Evolutionary conservation across 2,888 invertebrate species (phyloP).

Genomic region (Cataglyphis altisquamis): DNA sequence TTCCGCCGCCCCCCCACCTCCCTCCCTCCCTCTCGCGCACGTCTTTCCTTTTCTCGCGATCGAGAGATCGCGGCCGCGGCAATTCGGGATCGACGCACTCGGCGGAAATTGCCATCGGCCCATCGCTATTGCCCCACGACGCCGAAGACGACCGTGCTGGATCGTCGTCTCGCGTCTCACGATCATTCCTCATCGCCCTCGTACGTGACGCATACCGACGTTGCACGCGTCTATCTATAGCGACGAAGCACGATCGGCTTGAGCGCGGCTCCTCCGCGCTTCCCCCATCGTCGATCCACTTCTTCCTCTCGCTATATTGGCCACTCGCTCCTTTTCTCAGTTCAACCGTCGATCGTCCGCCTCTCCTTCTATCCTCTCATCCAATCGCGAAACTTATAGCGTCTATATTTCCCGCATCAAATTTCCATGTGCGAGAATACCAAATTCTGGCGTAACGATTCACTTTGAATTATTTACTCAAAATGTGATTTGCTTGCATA

Average conservation of each 20-base stretch:
- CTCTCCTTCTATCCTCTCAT: not conserved
- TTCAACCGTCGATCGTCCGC: not conserved
- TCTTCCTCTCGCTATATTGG: constrained; percentile 36
- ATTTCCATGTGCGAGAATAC: not conserved
- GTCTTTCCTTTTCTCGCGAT: constrained; percentile 64
- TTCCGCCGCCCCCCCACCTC: constrained; percentile 20
- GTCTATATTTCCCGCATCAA: not conserved
- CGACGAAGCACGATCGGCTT: constrained; percentile 68
- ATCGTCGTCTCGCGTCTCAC: constrained; percentile 11
- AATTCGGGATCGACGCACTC: constrained; percentile 47
- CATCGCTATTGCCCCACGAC: constrained; percentile 23
- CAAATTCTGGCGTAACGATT: not conserved
- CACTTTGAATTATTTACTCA: not conserved
- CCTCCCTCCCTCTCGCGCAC: constrained; percentile 34
- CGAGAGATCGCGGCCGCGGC: constrained; percentile 34
- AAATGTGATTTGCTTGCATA: not conserved
- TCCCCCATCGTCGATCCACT: constrained; percentile 40
- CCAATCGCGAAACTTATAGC: not conserved
- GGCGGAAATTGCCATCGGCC: constrained; percentile 62
- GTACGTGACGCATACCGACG: constrained; percentile 71
- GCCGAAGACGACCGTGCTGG: constrained; percentile 42
- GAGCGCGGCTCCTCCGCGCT: constrained; percentile 59
- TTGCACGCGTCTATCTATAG: constrained; percentile 78
- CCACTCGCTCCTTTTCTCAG: constrained; percentile 9
- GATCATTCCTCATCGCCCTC: constrained; percentile 37